phyloP scores from a whole-genome alignment of 2,888 invertebrate species.

The Plebejus argus region DNA sequence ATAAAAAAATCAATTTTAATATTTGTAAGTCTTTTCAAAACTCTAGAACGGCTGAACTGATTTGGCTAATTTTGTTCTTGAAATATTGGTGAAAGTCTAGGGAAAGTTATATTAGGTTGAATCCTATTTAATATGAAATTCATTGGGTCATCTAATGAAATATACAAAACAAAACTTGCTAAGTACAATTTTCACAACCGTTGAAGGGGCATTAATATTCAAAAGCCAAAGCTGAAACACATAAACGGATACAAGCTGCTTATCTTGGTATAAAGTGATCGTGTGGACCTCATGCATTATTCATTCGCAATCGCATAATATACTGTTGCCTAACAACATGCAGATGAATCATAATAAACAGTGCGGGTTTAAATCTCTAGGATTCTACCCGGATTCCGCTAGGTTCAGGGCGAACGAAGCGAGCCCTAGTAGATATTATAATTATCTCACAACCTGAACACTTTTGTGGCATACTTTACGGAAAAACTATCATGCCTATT shows the following conservation, averaged over 20 bases:
- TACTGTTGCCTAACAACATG: constrained; percentile 42
- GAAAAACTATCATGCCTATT: too few species aligned
- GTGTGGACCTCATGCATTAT: constrained; percentile 66
- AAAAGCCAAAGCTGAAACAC: constrained; percentile 52
- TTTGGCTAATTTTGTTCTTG: too few species aligned
- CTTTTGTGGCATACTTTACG: too few species aligned
- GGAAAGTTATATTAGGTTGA: too few species aligned
- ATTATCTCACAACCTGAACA: neutral
- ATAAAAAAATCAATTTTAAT: too few species aligned
- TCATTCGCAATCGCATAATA: constrained; percentile 63
- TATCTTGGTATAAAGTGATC: constrained; percentile 64
- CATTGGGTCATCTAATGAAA: neutral
- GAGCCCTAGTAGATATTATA: neutral
- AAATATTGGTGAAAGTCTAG: too few species aligned
- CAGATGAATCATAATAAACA: constrained; percentile 45
- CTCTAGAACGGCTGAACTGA: too few species aligned
- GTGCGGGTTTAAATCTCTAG: constrained; percentile 40
- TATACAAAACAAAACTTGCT: neutral
- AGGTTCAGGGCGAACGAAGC: neutral
- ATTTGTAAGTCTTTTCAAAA: too few species aligned
- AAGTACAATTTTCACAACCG: constrained; percentile 18
- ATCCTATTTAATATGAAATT: too few species aligned
- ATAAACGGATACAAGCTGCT: constrained; percentile 59
- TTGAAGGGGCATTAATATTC: constrained; percentile 48
- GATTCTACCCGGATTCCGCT: neutral